Evolutionary conservation across 1,140 invertebrate species (phyloP).

Genomic region (Potamilus streckersoni): DNA sequence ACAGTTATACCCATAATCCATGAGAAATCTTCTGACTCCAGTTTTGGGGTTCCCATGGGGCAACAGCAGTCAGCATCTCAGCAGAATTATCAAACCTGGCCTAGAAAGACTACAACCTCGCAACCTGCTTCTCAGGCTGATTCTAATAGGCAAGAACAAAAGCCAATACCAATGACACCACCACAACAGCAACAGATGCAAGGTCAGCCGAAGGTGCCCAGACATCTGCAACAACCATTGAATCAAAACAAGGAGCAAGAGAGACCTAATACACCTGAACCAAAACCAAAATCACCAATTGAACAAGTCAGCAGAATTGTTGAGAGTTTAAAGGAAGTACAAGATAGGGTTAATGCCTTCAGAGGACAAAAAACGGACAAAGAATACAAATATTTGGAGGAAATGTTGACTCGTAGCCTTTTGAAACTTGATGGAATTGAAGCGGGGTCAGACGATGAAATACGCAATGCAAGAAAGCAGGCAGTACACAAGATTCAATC

Average conservation of each 20-base stretch:
- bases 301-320: slow-evolving; percentile 83
- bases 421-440: slow-evolving; percentile 92
- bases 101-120: slow-evolving; percentile 12
- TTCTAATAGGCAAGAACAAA: neutral
- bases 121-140: neutral
- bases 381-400: slow-evolving; percentile 87
- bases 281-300: slow-evolving; percentile 67
- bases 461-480: slow-evolving; percentile 84
- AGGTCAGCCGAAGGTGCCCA: too few relatives aligned
- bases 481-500: slow-evolving; percentile 88
- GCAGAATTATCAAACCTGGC: slow-evolving; percentile 22
- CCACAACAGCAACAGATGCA: slow-evolving; percentile 8
- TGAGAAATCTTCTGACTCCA: slow-evolving; percentile 5
- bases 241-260: neutral
- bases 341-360: slow-evolving; percentile 82
- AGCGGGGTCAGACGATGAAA: slow-evolving; percentile 89
- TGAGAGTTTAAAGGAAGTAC: slow-evolving; percentile 81
- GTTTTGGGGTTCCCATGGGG: too few relatives aligned
- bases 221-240: neutral
- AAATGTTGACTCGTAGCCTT: slow-evolving; percentile 92
- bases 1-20: slow-evolving; percentile 27
- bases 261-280: neutral
- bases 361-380: slow-evolving; percentile 81
- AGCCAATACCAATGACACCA: neutral
- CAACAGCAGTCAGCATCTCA: neutral